phyloP scores from a whole-genome alignment of 2,888 invertebrate genomes.

The Hemithea aestivaria region DNA sequence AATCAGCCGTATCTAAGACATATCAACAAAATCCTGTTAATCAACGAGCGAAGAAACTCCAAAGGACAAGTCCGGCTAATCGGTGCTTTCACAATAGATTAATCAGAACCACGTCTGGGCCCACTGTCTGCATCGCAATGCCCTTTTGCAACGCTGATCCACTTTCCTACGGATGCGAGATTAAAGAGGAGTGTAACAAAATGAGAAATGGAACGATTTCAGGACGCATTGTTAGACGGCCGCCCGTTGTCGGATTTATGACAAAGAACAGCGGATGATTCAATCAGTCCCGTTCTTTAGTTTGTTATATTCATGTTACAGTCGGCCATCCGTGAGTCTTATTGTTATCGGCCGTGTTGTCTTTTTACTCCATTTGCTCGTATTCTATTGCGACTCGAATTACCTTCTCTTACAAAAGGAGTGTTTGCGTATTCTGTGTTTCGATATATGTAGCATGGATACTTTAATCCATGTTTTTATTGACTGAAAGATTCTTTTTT shows the following conservation, averaged over 20 bases:
- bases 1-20: too few relatives aligned
- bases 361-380: conserved; percentile 54
- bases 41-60: conserved; percentile 11
- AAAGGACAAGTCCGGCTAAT: conserved; percentile 36
- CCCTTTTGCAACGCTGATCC: conserved; percentile 75
- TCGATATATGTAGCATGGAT: neutral
- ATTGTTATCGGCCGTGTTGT: conserved; percentile 61
- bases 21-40: too few relatives aligned
- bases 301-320: conserved; percentile 76
- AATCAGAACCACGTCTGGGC: conserved; percentile 62
- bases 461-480: too few relatives aligned
- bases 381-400: conserved; percentile 26
- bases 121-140: conserved; percentile 68
- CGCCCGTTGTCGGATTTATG: conserved; percentile 77
- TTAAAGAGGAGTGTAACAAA: conserved; percentile 78
- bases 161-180: conserved; percentile 78
- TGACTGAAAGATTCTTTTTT: too few relatives aligned
- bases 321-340: conserved; percentile 58
- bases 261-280: conserved; percentile 78
- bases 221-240: conserved; percentile 75
- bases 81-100: conserved; percentile 59
- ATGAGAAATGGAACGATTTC: conserved; percentile 79
- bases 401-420: conserved; percentile 23
- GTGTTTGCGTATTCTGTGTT: conserved; percentile 12
- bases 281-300: conserved; percentile 76